Base-by-base conservation (phyloP, 2,888 invertebrate species). In the Orthosia gothica region DNA sequence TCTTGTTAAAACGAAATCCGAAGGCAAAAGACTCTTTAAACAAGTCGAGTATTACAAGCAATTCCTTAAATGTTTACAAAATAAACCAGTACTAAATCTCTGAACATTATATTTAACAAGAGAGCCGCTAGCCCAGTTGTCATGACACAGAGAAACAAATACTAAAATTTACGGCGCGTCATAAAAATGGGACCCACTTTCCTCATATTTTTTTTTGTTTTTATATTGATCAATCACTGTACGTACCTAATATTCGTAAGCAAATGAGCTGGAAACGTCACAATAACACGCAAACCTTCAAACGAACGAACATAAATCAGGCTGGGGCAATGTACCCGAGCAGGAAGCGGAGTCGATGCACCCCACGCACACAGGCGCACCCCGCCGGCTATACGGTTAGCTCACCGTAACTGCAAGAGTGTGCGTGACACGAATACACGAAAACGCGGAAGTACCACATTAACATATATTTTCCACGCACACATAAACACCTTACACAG, bases 311-410 rank as follows among this genome's bases (percentile, higher is more conserved):
- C 94, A 93, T 95, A 96, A 95, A 96, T 96, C 96, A 95, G 89
- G 80, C 92, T 85, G 93, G 88, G 95, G 96, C 94, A 93, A 95
- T 95, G 94, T 95, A 95, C 96, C 93, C 94, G 89, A 93, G 91
- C 93, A 92, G 96, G 96, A 95, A 96, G 92, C 93, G 83, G 88
- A 95, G 96, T 95, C 96, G 95, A 94, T 96, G 96, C 96, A 96
- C 96, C 95, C 94, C 89, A 92, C 93, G 70, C 93, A 89, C 93
- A 93, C 92, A 88, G 68, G 52, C 81, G 52, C 70, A 74, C 77
- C 72, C 74, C 81, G 66, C 83, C 79, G 70, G 54, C 74, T 74
- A 81, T 71, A 82, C 80, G 65, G 72, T 67, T 68, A 69, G 61
- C 67, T 65, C 72, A 50, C 71, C 70, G 68, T 63, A 50, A 55